Conservation (phyloP, 2,113 vertebrate genomes). For the Jaculus jaculus region DNA sequence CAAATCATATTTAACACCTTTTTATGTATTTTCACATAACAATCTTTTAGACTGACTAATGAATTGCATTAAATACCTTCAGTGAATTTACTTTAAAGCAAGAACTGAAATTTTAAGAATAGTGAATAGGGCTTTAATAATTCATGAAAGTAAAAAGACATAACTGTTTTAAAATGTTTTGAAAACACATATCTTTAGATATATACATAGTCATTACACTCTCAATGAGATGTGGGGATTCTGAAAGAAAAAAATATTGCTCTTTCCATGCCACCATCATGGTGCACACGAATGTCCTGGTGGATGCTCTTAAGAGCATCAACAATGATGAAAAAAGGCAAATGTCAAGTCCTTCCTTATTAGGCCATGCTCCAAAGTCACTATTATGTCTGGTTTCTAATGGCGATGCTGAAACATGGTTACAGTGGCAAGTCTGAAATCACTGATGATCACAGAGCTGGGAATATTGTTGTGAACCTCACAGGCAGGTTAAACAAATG, state of each 20-base stretch:
- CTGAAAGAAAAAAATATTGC: not conserved
- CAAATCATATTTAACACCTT: constrained; percentile 4
- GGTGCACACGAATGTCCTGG: too few relatives aligned
- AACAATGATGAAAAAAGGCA: too few relatives aligned
- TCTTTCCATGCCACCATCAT: too few relatives aligned
- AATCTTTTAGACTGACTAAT: not conserved
- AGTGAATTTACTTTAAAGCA: constrained; percentile 5
- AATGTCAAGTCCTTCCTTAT: too few relatives aligned
- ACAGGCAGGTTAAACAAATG: too few relatives aligned
- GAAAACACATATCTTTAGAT: not conserved
- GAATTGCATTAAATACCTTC: not conserved
- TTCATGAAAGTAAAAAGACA: constrained; percentile 26
- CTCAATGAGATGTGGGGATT: not conserved
- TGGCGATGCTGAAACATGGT: too few relatives aligned
- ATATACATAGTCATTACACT: not conserved
- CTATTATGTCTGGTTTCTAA: too few relatives aligned
- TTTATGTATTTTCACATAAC: not conserved
- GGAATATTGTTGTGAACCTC: too few relatives aligned
- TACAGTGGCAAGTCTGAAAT: too few relatives aligned
- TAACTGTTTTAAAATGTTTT: constrained; percentile 22
- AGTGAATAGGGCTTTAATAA: not conserved
- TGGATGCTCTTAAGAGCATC: too few relatives aligned
- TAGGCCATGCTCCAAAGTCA: too few relatives aligned
- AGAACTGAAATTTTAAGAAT: constrained; percentile 8
- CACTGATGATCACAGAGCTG: too few relatives aligned